These are phyloP conservation scores for Fabriciana adippe DNA, from an alignment of 2,888 invertebrate species.

Conservation along the genomic window DNA sequence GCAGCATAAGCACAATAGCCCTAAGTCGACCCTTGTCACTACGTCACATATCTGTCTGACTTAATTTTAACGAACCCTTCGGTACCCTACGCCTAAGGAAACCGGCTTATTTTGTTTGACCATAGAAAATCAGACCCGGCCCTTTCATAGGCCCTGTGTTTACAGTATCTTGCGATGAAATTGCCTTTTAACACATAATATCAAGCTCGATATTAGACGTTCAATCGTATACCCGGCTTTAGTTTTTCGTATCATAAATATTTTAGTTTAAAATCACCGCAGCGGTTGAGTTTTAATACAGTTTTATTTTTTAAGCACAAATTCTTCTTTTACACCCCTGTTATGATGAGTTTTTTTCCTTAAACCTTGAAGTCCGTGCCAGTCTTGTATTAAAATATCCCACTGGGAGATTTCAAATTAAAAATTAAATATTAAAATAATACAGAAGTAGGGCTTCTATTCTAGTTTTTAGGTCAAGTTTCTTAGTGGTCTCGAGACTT, in stretches of 20 bases:
- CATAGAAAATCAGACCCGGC: conserved; percentile 38
- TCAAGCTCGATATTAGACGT: conserved; percentile 16
- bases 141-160: conserved; percentile 35
- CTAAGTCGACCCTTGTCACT: conserved; percentile 69
- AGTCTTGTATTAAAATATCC: conserved; percentile 1
- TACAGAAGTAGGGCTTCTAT: conserved; percentile 14
- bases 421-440: conserved; percentile 24
- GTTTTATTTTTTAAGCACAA: background rate
- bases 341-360: background rate
- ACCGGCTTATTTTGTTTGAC: conserved; percentile 49
- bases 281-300: background rate
- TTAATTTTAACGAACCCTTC: conserved; percentile 63
- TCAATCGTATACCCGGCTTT: conserved; percentile 11
- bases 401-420: conserved; percentile 6
- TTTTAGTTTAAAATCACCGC: conserved; percentile 5
- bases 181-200: conserved; percentile 36
- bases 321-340: background rate
- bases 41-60: conserved; percentile 71
- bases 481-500: conserved; percentile 22
- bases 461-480: conserved; percentile 24
- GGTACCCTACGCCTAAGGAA: conserved; percentile 48
- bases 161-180: conserved; percentile 34
- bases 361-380: too few relatives aligned
- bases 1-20: conserved; percentile 49
- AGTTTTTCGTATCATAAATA: conserved; percentile 4